A percentile compares a stretch with the other conserved stretches of the same genome.
Evolutionary conservation across 2,888 invertebrate genomes (phyloP).

Genomic region (Drosophila robusta): DNA sequence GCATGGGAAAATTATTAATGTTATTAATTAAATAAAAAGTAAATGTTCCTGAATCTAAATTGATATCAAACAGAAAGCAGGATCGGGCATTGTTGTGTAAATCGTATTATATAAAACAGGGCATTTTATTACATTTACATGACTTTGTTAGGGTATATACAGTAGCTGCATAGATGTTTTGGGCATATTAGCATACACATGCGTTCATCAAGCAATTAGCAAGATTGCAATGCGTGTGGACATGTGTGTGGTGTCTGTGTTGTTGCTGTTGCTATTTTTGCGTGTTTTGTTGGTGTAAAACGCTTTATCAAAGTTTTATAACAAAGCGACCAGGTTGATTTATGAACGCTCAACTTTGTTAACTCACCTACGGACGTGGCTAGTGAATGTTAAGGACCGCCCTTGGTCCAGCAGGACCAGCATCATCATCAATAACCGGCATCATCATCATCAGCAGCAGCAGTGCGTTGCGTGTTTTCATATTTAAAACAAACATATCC

Average conservation of each 20-base stretch:
- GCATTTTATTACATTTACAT: not conserved
- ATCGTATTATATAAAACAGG: no score
- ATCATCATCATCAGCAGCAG: constrained; percentile 15
- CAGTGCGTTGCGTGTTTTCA: constrained; percentile 57
- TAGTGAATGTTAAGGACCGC: constrained; percentile 22
- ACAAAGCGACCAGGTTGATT: constrained; percentile 74
- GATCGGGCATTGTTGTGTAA: no score
- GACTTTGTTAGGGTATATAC: not conserved
- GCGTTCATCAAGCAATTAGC: constrained; percentile 75
- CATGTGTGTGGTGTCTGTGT: constrained; percentile 2
- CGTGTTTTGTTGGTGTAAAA: constrained; percentile 61
- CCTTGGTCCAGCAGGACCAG: constrained; percentile 28
- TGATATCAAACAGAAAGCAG: no score
- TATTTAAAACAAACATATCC: constrained; percentile 73
- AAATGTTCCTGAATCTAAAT: no score
- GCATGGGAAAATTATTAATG: no score
- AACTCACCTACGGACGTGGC: constrained; percentile 63
- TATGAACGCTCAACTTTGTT: constrained; percentile 75
- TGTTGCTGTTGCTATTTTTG: not conserved
- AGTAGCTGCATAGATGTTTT: constrained; percentile 5
- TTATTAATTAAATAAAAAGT: no score
- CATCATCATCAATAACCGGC: constrained; percentile 74
- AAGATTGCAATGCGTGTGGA: constrained; percentile 68
- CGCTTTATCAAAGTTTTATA: constrained; percentile 79
- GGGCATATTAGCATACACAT: constrained; percentile 61